These are phyloP conservation scores for Apamea monoglypha DNA, from an alignment of 2,888 invertebrate genomes.

Conservation along the genomic window DNA sequence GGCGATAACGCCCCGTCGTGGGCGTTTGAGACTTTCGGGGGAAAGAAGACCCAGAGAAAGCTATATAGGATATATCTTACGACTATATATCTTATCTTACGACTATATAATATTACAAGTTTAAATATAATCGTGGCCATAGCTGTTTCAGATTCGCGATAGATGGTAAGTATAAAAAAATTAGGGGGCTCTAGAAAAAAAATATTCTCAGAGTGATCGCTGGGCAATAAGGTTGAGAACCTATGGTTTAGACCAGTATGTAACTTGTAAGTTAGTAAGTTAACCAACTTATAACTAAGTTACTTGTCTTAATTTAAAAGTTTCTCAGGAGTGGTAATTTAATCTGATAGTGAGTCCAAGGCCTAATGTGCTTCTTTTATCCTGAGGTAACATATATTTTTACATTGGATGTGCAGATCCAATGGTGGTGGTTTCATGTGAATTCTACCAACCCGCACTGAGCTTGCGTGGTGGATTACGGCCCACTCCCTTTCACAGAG, in stretches of 20 bases:
- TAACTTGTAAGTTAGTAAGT: not conserved
- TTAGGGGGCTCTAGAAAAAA: not conserved
- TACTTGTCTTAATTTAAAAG: not conserved
- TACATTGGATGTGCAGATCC: no score
- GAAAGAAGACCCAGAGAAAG: not conserved
- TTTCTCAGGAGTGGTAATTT: not conserved
- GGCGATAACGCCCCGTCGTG: not conserved
- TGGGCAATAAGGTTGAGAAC: not conserved
- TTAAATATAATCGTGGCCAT: not conserved
- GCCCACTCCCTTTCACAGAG: not conserved
- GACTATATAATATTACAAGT: not conserved
- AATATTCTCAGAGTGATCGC: not conserved
- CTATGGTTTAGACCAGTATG: not conserved
- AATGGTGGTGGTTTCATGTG: not conserved
- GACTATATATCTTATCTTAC: not conserved
- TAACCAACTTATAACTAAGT: slow-evolving; percentile 1
- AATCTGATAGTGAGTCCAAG: not conserved
- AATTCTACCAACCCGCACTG: not conserved
- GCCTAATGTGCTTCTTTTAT: not conserved
- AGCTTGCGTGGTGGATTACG: not conserved
- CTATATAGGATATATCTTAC: no score
- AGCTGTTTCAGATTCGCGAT: not conserved
- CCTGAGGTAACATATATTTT: not conserved
- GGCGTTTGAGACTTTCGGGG: not conserved
- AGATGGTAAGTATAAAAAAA: not conserved